Evolutionary conservation across 2,113 vertebrate genomes (phyloP), one percentile per base, ranked within the genome.

Genomic region (Pholis gunnellus): DNA sequence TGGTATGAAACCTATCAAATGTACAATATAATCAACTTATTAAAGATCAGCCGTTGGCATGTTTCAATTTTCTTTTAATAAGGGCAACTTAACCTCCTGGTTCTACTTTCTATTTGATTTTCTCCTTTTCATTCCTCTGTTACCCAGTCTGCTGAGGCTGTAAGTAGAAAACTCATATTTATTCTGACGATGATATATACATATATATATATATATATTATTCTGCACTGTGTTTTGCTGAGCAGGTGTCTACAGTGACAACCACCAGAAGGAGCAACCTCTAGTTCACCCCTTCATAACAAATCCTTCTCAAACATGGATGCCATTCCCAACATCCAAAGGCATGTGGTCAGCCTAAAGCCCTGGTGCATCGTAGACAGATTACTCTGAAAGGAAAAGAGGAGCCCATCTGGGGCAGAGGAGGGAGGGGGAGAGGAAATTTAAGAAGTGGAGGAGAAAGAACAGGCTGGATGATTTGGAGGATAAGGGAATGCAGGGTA

Each of bases 261-360:
- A 25, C 61, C 57, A 67, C 56, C n/a, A 66, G 82, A 91, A 82
- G 44, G 46, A 68, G 52, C 70, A 85, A 85, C 81, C 91, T 89
- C 60, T 48, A 71, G 63, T 88, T 93, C 84, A 92, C 82, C 87
- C 75, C 42, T 76, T 70, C 31, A 66, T 63, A 27, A 56, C 34
- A 73, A 78, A 54, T 46, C n/a, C 63, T 34, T 70, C 25, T 82
- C 40, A 88, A 56, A 87, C 81, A 65, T 42, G 54, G 81, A 91
- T 71, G 82, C 82, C 84, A 69, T 88, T 86, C 25, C 60, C 56
- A 72, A 75, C 77, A 79, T 88, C 76, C 40, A 81, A 74, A 81
- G 72, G 72, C 85, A 88, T 76, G 88, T 75, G 87, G 87, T 85
- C 83, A 78, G 78, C 79, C 56, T n/a, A 83, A 85, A 79, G 79